Percentiles rank a stretch among this genome's conserved stretches.
Conservation (phyloP, 2,888 invertebrate species). For the Microctonus aethiopoides region DNA sequence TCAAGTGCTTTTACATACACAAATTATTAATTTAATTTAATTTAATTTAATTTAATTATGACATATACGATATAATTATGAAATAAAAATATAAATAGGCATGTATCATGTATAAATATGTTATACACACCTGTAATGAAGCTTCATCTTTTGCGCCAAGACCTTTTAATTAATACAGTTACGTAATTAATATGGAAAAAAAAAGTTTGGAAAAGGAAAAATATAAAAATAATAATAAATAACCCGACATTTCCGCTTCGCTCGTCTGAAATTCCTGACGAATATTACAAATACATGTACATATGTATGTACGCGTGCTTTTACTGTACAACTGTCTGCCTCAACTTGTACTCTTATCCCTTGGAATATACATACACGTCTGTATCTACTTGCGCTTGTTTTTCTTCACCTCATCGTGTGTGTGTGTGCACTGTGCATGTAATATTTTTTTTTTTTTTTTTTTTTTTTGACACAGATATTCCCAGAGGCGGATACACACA, state of each 20-base stretch:
- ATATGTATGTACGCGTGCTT: not conserved
- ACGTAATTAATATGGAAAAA: not conserved
- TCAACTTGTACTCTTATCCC: not conserved
- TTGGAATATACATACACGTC: not conserved
- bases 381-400: constrained; percentile 19
- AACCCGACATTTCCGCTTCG: constrained; percentile 5
- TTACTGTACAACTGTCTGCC: not conserved
- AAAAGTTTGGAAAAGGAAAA: not conserved
- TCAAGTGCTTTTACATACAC: not conserved
- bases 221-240: not conserved
- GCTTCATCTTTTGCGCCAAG: not conserved
- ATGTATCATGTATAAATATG: too few species aligned
- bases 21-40: too few species aligned
- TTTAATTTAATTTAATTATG: not conserved
- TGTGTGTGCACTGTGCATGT: not conserved
- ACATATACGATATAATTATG: not conserved
- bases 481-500: not conserved
- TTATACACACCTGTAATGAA: not conserved
- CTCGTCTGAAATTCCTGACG: not conserved
- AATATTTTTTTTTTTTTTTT: not conserved
- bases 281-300: not conserved
- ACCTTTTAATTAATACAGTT: constrained; percentile 3
- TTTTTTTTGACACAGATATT: constrained; percentile 8
- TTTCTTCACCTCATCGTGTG: not conserved
- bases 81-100: not conserved